phyloP scores from a whole-genome alignment of 2,113 vertebrate species.

The Micronycteris hirsuta region DNA sequence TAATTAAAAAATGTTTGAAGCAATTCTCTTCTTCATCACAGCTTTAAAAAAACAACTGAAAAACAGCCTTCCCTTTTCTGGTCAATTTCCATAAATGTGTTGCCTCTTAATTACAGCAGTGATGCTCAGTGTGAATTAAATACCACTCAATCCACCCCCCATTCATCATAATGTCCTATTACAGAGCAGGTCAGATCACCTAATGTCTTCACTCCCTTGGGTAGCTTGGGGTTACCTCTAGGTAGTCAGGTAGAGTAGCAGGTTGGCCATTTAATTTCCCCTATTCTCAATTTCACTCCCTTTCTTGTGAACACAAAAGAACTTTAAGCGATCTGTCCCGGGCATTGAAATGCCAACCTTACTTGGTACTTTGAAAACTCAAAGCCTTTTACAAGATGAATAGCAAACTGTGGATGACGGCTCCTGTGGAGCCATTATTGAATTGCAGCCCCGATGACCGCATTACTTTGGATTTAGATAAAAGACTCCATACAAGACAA shows the following conservation, averaged over 20 bases:
- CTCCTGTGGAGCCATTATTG: slow-evolving; percentile 95
- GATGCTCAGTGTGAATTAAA: not conserved
- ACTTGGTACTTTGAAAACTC: slow-evolving; percentile 86
- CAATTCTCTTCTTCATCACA: not conserved
- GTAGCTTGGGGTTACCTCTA: slow-evolving; percentile 54
- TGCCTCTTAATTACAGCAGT: slow-evolving; percentile 43
- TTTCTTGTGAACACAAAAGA: slow-evolving; percentile 84
- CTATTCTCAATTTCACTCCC: slow-evolving; percentile 77
- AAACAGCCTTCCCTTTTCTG: not conserved
- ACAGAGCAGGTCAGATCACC: slow-evolving; percentile 55
- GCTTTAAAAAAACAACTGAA: not conserved
- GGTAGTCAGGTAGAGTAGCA: slow-evolving; percentile 71
- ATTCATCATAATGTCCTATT: not conserved
- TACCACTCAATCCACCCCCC: not conserved
- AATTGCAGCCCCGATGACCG: slow-evolving; percentile 95
- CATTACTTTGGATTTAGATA: slow-evolving; percentile 99
- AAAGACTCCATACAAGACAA: slow-evolving; percentile 96
- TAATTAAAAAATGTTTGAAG: not conserved
- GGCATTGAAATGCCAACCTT: slow-evolving; percentile 84
- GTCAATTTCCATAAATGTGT: not conserved
- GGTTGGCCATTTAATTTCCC: slow-evolving; percentile 74
- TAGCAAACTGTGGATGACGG: slow-evolving; percentile 96
- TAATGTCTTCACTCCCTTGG: slow-evolving; percentile 68
- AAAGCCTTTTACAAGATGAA: slow-evolving; percentile 93
- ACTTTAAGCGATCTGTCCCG: slow-evolving; percentile 81